A percentile compares a stretch with the other conserved stretches of the same genome.
Conservation (phyloP, 2,888 invertebrate species). For the Eupithecia abbreviata region DNA sequence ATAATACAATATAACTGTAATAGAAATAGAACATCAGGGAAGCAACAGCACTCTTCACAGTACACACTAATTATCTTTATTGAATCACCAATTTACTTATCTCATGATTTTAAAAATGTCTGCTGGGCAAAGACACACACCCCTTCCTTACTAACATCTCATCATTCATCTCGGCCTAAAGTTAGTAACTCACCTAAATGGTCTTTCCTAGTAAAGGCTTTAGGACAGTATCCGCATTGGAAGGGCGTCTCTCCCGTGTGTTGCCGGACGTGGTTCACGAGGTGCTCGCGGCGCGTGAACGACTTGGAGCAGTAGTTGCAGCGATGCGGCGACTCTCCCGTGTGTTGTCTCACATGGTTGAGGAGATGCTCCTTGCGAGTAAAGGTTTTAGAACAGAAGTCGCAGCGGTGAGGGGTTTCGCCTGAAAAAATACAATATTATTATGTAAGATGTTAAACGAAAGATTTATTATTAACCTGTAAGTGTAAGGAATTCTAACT, state of each 20-base stretch:
- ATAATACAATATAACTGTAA: too few species aligned
- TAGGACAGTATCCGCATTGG: constrained; percentile 93
- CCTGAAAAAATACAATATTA: constrained; percentile 61
- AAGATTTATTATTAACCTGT: neutral
- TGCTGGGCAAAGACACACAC: too few species aligned
- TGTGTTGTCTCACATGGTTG: constrained; percentile 91
- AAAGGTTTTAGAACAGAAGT: constrained; percentile 91
- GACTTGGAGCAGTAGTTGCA: constrained; percentile 94
- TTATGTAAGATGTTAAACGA: neutral
- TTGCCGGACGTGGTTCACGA: constrained; percentile 93
- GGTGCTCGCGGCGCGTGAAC: constrained; percentile 93
- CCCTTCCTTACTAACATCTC: too few species aligned
- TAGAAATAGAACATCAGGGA: too few species aligned
- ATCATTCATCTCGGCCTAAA: too few species aligned
- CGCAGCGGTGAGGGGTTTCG: constrained; percentile 90
- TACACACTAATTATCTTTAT: too few species aligned
- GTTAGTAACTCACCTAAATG: constrained; percentile 82
- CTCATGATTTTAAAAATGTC: too few species aligned
- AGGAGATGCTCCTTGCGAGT: constrained; percentile 90
- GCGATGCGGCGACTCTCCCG: constrained; percentile 92
- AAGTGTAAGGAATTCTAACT: neutral
- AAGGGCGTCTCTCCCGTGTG: constrained; percentile 90
- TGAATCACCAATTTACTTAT: too few species aligned
- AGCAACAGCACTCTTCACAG: too few species aligned
- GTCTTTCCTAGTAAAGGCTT: constrained; percentile 93